A percentile compares a stretch with the other conserved stretches of the same genome.
Conservation (phyloP, 2,888 invertebrate genomes). For the Dyspetes luteomarginatus region DNA sequence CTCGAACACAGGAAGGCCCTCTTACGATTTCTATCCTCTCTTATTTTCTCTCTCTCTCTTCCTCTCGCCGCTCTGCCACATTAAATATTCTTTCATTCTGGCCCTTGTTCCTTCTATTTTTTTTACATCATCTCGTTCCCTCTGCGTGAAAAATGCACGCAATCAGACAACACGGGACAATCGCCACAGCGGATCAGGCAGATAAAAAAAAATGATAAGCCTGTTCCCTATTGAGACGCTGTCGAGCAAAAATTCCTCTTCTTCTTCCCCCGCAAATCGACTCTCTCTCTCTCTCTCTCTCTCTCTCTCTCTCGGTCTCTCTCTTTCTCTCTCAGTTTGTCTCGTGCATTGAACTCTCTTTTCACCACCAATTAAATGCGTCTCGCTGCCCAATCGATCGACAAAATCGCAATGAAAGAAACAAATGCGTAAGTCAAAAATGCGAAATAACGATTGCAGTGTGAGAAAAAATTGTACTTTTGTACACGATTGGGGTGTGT, state of each 20-base stretch:
- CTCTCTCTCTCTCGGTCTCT: too few relatives aligned
- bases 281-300: too few relatives aligned
- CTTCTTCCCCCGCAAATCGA: constrained; percentile 36
- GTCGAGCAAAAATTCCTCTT: constrained; percentile 60
- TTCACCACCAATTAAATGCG: constrained; percentile 47
- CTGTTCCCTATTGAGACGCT: constrained; percentile 69
- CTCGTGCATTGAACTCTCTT: constrained; percentile 60
- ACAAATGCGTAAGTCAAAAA: constrained; percentile 12
- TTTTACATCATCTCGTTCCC: constrained; percentile 42
- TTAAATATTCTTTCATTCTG: constrained; percentile 40
- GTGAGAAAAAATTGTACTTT: neutral
- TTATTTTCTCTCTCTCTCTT: constrained; percentile 13
- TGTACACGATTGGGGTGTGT: neutral
- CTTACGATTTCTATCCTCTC: constrained; percentile 27
- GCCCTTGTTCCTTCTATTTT: constrained; percentile 51
- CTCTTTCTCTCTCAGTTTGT: constrained; percentile 17
- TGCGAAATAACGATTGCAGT: constrained; percentile 4
- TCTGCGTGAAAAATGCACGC: constrained; percentile 66
- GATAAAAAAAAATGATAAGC: constrained; percentile 49
- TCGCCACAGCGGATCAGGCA: constrained; percentile 59
- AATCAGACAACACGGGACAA: constrained; percentile 69
- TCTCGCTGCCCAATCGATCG: constrained; percentile 14
- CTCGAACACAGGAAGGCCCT: constrained; percentile 50
- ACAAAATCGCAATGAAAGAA: constrained; percentile 16
- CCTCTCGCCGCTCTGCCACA: constrained; percentile 16